phyloP scores from a whole-genome alignment of 2,888 invertebrate species.

The Gari tellinella region DNA sequence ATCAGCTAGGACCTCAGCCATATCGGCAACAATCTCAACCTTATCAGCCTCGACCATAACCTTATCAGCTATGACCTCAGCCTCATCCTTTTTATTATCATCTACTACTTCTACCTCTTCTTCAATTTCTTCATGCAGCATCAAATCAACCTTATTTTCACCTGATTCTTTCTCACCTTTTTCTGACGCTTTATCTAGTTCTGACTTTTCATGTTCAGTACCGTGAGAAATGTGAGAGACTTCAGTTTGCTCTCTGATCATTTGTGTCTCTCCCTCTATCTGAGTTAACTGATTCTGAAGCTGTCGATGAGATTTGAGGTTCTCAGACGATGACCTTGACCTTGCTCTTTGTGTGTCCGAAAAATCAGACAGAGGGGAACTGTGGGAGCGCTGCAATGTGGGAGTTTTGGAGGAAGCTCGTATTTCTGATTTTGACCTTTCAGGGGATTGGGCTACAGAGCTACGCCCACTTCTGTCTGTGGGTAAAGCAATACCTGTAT shows the following conservation, averaged over 20 bases:
- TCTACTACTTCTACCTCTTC: slow-evolving; percentile 36
- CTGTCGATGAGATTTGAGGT: slow-evolving; percentile 35
- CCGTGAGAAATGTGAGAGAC: slow-evolving; percentile 51
- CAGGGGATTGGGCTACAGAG: slow-evolving; percentile 26
- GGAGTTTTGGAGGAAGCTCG: slow-evolving; percentile 40
- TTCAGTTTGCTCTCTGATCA: slow-evolving; percentile 61
- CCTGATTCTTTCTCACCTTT: slow-evolving; percentile 20
- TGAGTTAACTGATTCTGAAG: slow-evolving; percentile 52
- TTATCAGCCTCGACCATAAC: slow-evolving; percentile 15
- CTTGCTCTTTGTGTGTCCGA: slow-evolving; percentile 23
- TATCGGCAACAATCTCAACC: slow-evolving; percentile 8
- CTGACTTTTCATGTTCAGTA: slow-evolving; percentile 43
- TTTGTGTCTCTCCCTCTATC: slow-evolving; percentile 48
- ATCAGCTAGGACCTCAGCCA: slow-evolving; percentile 14
- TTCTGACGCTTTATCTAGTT: slow-evolving; percentile 34
- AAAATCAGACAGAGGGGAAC: slow-evolving; percentile 49
- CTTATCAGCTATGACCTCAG: slow-evolving; percentile 14
- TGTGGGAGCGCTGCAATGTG: slow-evolving; percentile 46
- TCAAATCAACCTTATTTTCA: slow-evolving; percentile 25
- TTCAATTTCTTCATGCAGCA: slow-evolving; percentile 31
- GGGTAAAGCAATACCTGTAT: background rate
- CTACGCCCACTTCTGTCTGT: slow-evolving; percentile 1
- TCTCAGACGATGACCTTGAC: slow-evolving; percentile 37
- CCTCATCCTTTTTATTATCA: slow-evolving; percentile 17
- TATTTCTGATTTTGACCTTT: slow-evolving; percentile 53